Percentiles rank a stretch among this genome's conserved stretches.
These are phyloP conservation scores for Pachymerium ferrugineum DNA, from an alignment of 2,888 invertebrate genomes.

Conservation along the genomic window DNA sequence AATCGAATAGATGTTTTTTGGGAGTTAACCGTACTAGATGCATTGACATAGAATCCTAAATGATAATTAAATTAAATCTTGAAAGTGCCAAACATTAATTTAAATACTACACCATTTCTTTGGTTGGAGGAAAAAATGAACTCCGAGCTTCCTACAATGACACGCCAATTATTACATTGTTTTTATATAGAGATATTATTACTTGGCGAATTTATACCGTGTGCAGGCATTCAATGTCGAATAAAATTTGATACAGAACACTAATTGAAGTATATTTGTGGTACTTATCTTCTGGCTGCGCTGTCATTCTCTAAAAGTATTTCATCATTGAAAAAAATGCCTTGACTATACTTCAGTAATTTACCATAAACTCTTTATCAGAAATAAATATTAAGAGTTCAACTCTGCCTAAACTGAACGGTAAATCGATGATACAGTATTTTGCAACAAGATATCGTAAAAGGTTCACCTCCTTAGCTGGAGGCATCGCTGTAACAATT, in stretches of 20 bases:
- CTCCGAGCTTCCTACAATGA: conserved; percentile 58
- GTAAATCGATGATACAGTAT: background rate
- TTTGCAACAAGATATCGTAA: background rate
- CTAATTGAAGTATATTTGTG: conserved; percentile 55
- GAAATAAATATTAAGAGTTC: background rate
- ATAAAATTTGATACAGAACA: conserved; percentile 63
- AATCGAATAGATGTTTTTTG: conserved; percentile 48
- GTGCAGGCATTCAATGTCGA: conserved; percentile 59
- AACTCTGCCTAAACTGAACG: background rate
- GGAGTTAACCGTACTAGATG: conserved; percentile 62
- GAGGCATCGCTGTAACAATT: background rate
- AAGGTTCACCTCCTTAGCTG: background rate
- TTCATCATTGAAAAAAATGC: background rate
- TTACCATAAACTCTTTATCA: background rate
- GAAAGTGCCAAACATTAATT: background rate
- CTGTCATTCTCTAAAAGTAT: background rate
- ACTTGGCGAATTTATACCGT: too few species aligned
- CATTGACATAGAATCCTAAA: conserved; percentile 54
- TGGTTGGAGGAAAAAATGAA: conserved; percentile 62
- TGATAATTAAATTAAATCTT: conserved; percentile 51
- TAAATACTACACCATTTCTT: background rate
- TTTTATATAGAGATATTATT: too few species aligned
- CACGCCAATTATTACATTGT: too few species aligned
- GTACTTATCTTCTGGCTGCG: conserved; percentile 51
- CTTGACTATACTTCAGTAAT: background rate